Conservation (phyloP, 2,113 vertebrate genomes). For the Apteryx mantelli region DNA sequence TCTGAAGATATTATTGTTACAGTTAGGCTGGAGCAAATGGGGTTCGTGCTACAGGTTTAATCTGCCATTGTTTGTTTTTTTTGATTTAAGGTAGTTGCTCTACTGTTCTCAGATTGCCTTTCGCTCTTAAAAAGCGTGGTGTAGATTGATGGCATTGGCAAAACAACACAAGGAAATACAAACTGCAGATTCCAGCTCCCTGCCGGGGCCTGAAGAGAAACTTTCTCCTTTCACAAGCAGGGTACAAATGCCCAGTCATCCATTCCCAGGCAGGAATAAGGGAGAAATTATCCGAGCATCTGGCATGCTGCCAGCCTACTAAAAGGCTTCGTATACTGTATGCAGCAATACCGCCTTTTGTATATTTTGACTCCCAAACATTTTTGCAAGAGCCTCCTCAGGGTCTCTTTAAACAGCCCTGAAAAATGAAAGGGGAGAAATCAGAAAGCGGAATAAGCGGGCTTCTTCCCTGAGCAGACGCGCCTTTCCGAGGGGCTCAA, state of each 20-base stretch:
- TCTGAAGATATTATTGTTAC: not conserved
- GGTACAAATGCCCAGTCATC: slow-evolving; percentile 29
- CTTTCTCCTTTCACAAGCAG: slow-evolving; percentile 22
- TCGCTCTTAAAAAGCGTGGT: not conserved
- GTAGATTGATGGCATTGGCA: not conserved
- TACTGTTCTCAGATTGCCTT: not conserved
- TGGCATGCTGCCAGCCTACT: not conserved
- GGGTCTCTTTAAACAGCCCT: not conserved
- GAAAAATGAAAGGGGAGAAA: not conserved
- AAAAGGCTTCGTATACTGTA: not conserved
- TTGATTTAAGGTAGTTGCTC: not conserved
- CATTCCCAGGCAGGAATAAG: slow-evolving; percentile 18
- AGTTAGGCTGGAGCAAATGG: slow-evolving; percentile 2
- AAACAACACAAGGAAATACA: not conserved
- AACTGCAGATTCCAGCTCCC: slow-evolving; percentile 5
- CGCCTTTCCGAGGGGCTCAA: not conserved
- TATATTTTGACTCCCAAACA: not conserved
- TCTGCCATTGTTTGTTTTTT: not conserved
- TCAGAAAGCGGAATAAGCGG: not conserved
- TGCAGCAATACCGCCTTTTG: not conserved
- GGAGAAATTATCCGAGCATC: slow-evolving; percentile 7
- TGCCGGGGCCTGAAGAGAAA: not conserved
- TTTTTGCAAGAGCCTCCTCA: not conserved
- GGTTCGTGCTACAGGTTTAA: not conserved
- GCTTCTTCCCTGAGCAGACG: not conserved